Evolutionary conservation across 2,797 vertebrate genomes (phyloP), one percentile per base, ranked within the genome.

Genomic region (Sphenodon punctatus): DNA sequence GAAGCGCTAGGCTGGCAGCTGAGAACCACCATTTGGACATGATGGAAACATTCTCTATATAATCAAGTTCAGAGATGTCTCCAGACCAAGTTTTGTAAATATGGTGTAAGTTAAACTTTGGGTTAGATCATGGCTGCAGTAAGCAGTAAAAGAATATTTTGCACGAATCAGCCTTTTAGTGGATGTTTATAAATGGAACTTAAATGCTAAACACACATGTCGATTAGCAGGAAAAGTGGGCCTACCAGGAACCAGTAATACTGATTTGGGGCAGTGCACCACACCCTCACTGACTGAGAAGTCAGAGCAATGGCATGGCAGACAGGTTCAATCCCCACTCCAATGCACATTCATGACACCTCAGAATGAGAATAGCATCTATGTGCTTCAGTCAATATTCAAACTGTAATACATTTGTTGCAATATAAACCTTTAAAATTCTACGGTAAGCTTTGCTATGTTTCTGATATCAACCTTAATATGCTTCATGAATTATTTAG

Each of bases 401-500:
- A 68, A n/a, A 34, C 34, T 66, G 49, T 36, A 60, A 80, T 64
- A 27, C 2, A 70, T 15, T 72, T 76, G 41, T 64, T 60, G 72
- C 66, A n/a, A 81, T 51, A 22, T 20, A 85, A 71, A 4, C 5
- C 8, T 80, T 67, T 36, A 59, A 12, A 71, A 49, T 42, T 4
- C 41, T 67, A 83, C n/a, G n/a, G 12, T 75, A 88, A 81, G 64
- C 51, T 43, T 27, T 43, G 25, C 22, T 73, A 38, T 59, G 9
- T 63, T 86, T 14, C 72, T 53, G 16, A 22, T 69, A 85, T 78
- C 75, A 1, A 20, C 76, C 76, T 66, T 81, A 84, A 60, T 73
- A 58, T 7, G 15, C 58, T 65, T 85, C 72, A 34, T n/a, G 5
- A 86, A 70, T 83, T 89, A 73, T 85, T 89, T 84, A 65, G 84